Base-by-base conservation (phyloP, 2,113 vertebrate genomes). In the Accipiter virgatus region DNA sequence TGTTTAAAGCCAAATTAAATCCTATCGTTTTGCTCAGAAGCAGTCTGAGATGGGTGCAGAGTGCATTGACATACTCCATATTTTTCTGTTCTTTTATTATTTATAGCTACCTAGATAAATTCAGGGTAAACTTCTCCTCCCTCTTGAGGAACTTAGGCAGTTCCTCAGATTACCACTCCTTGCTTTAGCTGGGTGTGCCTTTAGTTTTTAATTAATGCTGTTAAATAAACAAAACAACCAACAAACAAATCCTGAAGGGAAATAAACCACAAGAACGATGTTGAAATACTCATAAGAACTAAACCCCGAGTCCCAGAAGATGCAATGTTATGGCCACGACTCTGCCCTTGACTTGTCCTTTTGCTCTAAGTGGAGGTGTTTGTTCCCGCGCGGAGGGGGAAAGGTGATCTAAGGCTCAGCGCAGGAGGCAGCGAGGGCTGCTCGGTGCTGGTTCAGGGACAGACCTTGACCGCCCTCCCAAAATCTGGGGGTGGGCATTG, bases 201-300 rank as follows among this genome's bases (percentile, higher is more conserved):
- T 81, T 93, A 90, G 89, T 87, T 97, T 97, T 81, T 97, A 98
- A 97, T 95, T 88, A 97, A 96, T 0, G 1, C 82, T 95, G 84
- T 81, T 95, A 97, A 97, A 94, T 94, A 97, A 98, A 91, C 84
- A 97, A 95, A 96, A 79, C 81, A 93, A 94, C 77, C 90, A 96
- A 92, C 90, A 96, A 97, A 92, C 81, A 97, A 94, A 97, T 95
- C 93, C 93, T 19, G 18, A 90, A 95, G 93, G 62, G 86, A 93
- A 80, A 75, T 38, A 77, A 86, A 88, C 85, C 86, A 85, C 72
- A 93, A 82, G 83, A 95, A 81, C 0, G 10, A 59, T 92, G 86
- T 71, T 95, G 91, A 97, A 97, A 96, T 62, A 79, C 58, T 92
- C 82, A 42, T 92, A 95, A 93, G 20, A 65, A 47, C 91, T 85